A percentile compares a stretch with the other conserved stretches of the same genome.
These are phyloP conservation scores for Dicerorhinus sumatrensis DNA, from an alignment of 2,113 vertebrate genomes.

Conservation along the genomic window DNA sequence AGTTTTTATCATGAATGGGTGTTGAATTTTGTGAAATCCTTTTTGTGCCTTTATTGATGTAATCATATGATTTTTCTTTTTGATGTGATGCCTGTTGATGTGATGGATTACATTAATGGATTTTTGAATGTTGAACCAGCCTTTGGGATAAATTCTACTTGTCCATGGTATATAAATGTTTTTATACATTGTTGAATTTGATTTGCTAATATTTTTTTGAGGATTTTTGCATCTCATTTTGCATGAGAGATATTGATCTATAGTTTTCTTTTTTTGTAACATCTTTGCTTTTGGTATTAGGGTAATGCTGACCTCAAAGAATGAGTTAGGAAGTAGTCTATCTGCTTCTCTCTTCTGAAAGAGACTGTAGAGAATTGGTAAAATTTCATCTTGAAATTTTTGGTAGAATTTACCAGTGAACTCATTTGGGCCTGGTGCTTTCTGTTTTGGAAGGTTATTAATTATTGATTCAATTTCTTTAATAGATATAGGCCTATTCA, in stretches of 20 bases:
- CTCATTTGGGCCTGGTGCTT: neutral
- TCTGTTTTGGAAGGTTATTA: neutral
- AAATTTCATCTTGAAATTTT: neutral
- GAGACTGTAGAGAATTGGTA: neutral
- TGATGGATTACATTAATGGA: neutral
- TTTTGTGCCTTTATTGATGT: neutral
- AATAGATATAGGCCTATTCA: neutral
- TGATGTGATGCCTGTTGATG: neutral
- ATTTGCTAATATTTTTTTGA: neutral
- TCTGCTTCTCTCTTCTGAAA: neutral
- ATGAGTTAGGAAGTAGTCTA: neutral
- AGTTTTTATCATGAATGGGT: neutral
- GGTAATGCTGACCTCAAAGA: neutral
- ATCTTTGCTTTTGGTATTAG: neutral
- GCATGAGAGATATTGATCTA: neutral
- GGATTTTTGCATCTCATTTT: neutral
- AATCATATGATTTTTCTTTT: neutral
- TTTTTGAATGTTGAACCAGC: neutral
- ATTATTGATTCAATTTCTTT: neutral
- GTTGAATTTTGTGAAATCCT: neutral
- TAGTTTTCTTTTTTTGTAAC: neutral
- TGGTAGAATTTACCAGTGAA: neutral
- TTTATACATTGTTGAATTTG: conserved; percentile 12
- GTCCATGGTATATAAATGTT: neutral
- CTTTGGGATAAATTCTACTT: neutral